A percentile compares a stretch with the other conserved stretches of the same genome.
Evolutionary conservation across 2,797 vertebrate species (phyloP).

Genomic region (Arvicola amphibius): DNA sequence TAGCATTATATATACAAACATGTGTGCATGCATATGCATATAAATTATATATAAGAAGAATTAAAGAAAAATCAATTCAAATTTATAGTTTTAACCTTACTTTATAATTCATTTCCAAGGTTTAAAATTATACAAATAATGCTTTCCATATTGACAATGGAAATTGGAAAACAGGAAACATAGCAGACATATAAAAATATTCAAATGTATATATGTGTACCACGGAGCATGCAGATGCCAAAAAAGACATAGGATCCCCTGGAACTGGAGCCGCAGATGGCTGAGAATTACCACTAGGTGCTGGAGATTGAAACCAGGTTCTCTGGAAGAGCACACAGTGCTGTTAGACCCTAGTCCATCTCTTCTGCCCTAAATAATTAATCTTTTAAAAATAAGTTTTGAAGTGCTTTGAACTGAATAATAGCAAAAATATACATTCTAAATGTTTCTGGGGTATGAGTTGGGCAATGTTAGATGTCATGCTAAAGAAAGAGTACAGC

Average conservation of each 20-base stretch:
- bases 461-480: neutral
- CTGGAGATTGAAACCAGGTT: neutral
- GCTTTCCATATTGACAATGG: neutral
- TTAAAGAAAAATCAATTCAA: neutral
- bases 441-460: neutral
- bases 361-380: neutral
- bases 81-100: neutral
- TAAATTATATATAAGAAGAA: neutral
- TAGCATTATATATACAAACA: neutral
- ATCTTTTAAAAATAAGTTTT: neutral
- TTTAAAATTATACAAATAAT: neutral
- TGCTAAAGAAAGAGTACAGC: no score
- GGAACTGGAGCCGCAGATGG: neutral
- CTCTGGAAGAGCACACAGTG: neutral
- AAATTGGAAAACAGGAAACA: neutral
- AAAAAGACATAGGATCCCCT: neutral
- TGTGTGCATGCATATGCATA: neutral
- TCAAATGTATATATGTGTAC: neutral
- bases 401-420: neutral
- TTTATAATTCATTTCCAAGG: neutral
- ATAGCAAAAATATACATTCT: neutral
- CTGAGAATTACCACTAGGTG: neutral
- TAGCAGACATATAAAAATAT: neutral
- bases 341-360: neutral
- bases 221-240: neutral